Conservation (phyloP, 2,113 vertebrate genomes). For the Equus przewalskii region DNA sequence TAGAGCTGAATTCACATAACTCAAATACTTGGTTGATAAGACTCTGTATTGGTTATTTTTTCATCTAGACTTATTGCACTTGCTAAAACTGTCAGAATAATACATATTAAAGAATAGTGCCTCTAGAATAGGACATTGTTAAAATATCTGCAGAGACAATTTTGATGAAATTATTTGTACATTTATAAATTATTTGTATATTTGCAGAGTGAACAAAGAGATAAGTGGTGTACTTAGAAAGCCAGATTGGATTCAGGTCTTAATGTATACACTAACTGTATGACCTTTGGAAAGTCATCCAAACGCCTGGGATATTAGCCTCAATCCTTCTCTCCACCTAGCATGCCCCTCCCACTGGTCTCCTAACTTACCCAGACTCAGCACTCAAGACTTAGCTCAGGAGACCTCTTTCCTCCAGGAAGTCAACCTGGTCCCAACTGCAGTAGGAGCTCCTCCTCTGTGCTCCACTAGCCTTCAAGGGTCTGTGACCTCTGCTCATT, state of each 20-base stretch:
- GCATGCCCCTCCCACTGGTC: background rate
- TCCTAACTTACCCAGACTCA: background rate
- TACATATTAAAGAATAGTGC: background rate
- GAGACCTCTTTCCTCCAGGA: background rate
- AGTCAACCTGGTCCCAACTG: background rate
- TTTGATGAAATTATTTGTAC: background rate
- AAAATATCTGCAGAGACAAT: background rate
- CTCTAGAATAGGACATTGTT: background rate
- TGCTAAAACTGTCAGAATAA: constrained; percentile 26
- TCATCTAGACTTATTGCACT: background rate
- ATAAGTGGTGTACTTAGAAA: background rate
- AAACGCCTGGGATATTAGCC: background rate
- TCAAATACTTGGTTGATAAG: background rate
- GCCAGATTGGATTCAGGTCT: background rate
- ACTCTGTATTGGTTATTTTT: background rate
- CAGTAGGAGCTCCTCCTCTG: background rate
- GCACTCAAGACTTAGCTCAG: background rate
- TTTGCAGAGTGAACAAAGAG: background rate
- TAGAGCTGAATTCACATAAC: background rate
- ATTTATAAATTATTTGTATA: background rate
- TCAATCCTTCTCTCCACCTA: background rate
- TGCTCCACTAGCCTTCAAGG: background rate
- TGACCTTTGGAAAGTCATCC: background rate
- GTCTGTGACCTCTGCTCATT: background rate
- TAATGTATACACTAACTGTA: background rate